A percentile compares a stretch with the other conserved stretches of the same genome.
These are phyloP conservation scores for Cephus spinipes DNA, from an alignment of 2,888 invertebrate genomes.

Conservation along the genomic window DNA sequence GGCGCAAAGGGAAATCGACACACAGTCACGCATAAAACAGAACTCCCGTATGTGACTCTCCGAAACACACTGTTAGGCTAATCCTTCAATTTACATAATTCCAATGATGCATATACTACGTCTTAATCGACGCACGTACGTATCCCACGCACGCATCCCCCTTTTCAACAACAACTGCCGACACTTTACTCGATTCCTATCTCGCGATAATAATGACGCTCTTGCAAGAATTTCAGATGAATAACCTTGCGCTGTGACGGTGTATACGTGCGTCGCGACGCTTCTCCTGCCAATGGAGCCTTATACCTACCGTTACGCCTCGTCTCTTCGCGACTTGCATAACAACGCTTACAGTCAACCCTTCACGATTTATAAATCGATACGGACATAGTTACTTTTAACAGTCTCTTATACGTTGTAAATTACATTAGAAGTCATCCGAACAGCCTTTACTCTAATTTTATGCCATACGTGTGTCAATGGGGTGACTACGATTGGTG, in stretches of 20 bases:
- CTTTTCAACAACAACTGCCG: conserved; percentile 29
- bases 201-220: conserved; percentile 62
- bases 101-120: not conserved
- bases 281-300: conserved; percentile 55
- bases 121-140: conserved; percentile 17
- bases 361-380: not conserved
- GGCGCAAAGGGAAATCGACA: not conserved
- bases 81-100: not conserved
- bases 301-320: conserved; percentile 55
- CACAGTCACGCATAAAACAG: not conserved
- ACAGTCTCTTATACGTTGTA: not conserved
- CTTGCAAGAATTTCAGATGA: conserved; percentile 64
- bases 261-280: conserved; percentile 55
- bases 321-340: conserved; percentile 60
- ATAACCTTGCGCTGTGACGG: conserved; percentile 66
- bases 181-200: conserved; percentile 49
- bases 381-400: not conserved
- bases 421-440: not conserved
- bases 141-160: conserved; percentile 28
- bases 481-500: not conserved
- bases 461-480: not conserved
- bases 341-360: conserved; percentile 45
- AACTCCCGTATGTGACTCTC: not conserved
- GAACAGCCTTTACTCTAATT: not conserved
- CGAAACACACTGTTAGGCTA: not conserved